Conservation (phyloP, 2,888 invertebrate genomes). For the Deladenus siricidicola region DNA sequence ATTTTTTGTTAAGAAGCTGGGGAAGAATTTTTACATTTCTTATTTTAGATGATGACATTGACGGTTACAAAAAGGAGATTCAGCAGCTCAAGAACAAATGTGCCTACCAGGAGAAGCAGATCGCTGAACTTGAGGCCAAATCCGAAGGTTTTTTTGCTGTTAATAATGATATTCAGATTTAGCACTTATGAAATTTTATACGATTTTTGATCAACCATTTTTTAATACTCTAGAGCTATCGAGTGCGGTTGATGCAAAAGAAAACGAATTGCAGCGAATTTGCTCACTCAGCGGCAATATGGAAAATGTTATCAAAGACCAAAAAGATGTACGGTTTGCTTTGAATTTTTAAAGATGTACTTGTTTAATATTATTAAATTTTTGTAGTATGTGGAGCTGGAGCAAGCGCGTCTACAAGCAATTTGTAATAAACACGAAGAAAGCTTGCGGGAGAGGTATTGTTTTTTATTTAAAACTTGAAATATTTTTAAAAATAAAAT, state of each 20-base stretch:
- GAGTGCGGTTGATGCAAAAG: constrained; percentile 10
- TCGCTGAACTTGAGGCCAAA: constrained; percentile 14
- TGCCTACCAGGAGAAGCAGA: constrained; percentile 17
- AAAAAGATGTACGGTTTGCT: not conserved
- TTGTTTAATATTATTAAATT: not conserved
- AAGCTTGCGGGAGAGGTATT: constrained; percentile 9
- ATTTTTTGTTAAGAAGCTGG: not conserved
- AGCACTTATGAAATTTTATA: no score
- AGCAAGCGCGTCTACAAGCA: constrained; percentile 15
- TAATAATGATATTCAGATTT: not conserved
- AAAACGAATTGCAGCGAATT: constrained; percentile 13
- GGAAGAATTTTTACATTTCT: not conserved
- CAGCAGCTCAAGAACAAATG: constrained; percentile 14
- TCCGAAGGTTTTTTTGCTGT: constrained; percentile 4
- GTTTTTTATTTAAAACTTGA: no score
- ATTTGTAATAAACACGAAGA: constrained; percentile 11
- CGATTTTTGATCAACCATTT: not conserved
- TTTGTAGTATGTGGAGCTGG: constrained; percentile 9
- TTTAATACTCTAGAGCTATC: constrained; percentile 7
- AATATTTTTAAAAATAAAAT: no score
- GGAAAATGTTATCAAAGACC: constrained; percentile 5
- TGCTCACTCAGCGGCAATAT: constrained; percentile 13
- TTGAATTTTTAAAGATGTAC: not conserved
- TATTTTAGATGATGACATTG: constrained; percentile 10
- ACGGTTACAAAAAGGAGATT: constrained; percentile 19